Evolutionary conservation across 2,113 vertebrate genomes (phyloP), one percentile per base, ranked within the genome.

Genomic region (Recurvirostra avosetta): DNA sequence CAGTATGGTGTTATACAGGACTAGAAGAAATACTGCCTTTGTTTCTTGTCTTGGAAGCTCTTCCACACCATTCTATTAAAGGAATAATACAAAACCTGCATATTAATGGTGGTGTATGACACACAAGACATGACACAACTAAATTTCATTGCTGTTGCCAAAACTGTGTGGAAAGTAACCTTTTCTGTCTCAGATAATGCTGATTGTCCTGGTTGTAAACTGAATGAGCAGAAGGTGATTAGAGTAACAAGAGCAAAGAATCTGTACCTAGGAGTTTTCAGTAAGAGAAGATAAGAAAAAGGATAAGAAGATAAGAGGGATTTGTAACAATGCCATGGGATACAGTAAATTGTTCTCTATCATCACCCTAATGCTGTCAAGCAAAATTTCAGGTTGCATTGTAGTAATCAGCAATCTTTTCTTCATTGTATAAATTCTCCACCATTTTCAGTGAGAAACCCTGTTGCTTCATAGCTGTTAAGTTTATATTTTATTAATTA

Each of bases 361-460:
- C 1, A 1, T 36, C 14, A 34, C 8, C 9, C 5, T 49, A 40
- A 11, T 38, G 14, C 1, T 47, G 8, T 74, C n/a, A 43, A 50
- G 29, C 5, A 83, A 43, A 71, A 49, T 30, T 67, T 58, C 32
- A n/a, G 10, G 9, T 88, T 21, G 15, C 8, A 58, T 8, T 38
- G 27, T 11, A 82, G 7, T 22, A 27, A 40, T 67, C 0, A 0
- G 2, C 9, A 8, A 15, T 23, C 15, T 41, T 80, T 86, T 84
- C 53, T 17, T 21, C 11, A 29, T 38, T 91, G 8, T 16, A 2
- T 75, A 49, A n/a, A 2, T 82, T 58, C 30, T 56, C 15, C 7
- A 9, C 23, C 6, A 27, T 82, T 82, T 88, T 79, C 52, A 63
- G 12, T 34, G 75, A 74, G 34, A 34, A 94, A 88, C 2, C 13